Evolutionary conservation across 2,113 vertebrate genomes (phyloP).

Genomic region (Periophthalmodon schlosseri): DNA sequence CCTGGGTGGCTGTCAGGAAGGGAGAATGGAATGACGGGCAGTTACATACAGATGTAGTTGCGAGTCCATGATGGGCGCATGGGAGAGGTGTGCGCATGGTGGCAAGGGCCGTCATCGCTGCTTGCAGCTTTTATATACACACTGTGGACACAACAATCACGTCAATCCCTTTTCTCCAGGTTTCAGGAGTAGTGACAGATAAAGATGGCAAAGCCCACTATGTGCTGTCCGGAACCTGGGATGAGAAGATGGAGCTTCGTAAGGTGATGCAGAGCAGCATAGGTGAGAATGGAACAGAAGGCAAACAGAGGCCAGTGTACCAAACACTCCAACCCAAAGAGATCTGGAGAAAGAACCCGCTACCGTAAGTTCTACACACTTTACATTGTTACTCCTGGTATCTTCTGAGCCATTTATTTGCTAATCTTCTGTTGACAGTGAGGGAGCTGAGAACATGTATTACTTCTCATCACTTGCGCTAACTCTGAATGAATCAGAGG

Average conservation of each 20-base stretch:
- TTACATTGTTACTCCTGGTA: not conserved
- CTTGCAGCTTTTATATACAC: no score
- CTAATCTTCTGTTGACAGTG: conserved; percentile 66
- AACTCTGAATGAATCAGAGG: conserved; percentile 88
- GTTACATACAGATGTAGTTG: no score
- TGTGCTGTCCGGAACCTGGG: conserved; percentile 92
- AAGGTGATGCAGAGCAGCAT: conserved; percentile 77
- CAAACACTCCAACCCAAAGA: conserved; percentile 85
- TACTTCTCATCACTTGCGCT: conserved; percentile 93
- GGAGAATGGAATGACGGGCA: no score
- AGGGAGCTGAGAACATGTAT: conserved; percentile 95
- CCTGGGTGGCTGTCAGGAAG: no score
- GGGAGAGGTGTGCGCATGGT: no score
- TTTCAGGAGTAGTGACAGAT: conserved; percentile 92
- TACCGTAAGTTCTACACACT: conserved; percentile 83
- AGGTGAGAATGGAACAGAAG: conserved; percentile 86
- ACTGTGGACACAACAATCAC: not conserved
- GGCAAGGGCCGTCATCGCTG: no score
- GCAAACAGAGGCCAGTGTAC: conserved; percentile 82
- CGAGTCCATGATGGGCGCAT: no score
- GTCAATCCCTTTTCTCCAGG: conserved; percentile 70
- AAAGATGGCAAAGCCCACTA: conserved; percentile 89
- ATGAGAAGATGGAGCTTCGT: conserved; percentile 96
- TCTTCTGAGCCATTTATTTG: not conserved
- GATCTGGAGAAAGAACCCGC: conserved; percentile 90